Evolutionary conservation across 2,797 vertebrate species (phyloP).

Genomic region (Philypnodon macrostomus): DNA sequence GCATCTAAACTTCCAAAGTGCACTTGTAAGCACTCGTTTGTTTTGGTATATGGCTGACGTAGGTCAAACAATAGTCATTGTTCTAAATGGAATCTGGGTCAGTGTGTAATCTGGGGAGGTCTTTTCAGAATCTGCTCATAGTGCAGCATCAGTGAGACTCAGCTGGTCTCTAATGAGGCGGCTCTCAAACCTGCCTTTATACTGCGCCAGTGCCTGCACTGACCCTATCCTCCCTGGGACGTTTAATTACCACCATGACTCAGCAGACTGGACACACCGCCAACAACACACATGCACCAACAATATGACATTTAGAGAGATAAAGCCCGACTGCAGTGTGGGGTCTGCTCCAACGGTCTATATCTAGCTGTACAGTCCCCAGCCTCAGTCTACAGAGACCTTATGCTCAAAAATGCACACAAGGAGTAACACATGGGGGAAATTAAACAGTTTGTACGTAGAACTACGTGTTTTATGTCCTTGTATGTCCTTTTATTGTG

Average conservation of each 20-base stretch:
- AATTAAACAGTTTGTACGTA: too few species aligned
- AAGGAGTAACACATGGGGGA: too few species aligned
- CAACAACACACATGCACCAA: conserved; percentile 9
- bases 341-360: too few species aligned
- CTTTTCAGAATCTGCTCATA: conserved; percentile 46
- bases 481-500: too few species aligned
- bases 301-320: too few species aligned
- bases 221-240: conserved; percentile 61
- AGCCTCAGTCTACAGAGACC: too few species aligned
- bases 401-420: too few species aligned
- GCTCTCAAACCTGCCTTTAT: conserved; percentile 44
- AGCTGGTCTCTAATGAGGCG: conserved; percentile 50
- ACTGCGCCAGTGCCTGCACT: conserved; percentile 66
- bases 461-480: too few species aligned
- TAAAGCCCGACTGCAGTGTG: too few species aligned
- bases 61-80: conserved; percentile 43
- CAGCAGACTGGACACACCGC: conserved; percentile 57
- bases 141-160: conserved; percentile 29
- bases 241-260: conserved; percentile 75
- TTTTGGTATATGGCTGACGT: conserved; percentile 7
- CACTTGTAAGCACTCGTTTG: conserved; percentile 1
- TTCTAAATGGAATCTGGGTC: conserved; percentile 33
- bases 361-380: too few species aligned
- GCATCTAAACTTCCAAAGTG: not conserved
- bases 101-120: conserved; percentile 21